These are phyloP conservation scores for Callopanchax toddi DNA, from an alignment of 2,113 vertebrate species.

Conservation along the genomic window DNA sequence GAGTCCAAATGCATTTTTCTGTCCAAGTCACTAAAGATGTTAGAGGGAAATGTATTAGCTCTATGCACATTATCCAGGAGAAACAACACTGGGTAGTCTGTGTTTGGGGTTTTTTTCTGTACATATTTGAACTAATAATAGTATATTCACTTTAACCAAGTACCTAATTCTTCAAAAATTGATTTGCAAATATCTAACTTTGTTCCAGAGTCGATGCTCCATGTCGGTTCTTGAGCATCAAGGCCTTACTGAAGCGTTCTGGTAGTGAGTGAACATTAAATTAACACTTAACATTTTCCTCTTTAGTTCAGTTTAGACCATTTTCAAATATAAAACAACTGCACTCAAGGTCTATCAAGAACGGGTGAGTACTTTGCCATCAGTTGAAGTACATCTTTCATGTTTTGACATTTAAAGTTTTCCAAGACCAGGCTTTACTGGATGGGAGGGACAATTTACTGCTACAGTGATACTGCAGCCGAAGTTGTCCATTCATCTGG, in stretches of 20 bases:
- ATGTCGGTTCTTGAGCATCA: background rate
- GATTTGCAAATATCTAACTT: no score
- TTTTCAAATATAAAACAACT: background rate
- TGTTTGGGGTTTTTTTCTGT: no score
- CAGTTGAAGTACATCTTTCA: conserved; percentile 16
- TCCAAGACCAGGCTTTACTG: conserved; percentile 3
- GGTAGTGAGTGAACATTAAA: background rate
- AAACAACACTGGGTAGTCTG: no score
- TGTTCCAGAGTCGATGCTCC: background rate
- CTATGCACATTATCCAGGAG: background rate
- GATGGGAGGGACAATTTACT: conserved; percentile 17
- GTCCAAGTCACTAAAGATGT: background rate
- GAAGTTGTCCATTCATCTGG: conserved; percentile 56
- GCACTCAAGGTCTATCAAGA: conserved; percentile 6
- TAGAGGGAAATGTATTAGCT: background rate
- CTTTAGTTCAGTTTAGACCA: background rate
- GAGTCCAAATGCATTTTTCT: conserved; percentile 1
- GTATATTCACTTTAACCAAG: no score
- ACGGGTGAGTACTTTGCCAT: background rate
- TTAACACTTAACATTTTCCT: background rate
- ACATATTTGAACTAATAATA: no score
- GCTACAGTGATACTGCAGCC: conserved; percentile 13
- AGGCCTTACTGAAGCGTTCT: background rate
- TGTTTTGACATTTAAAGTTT: conserved; percentile 44
- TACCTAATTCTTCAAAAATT: no score